Evolutionary conservation across 1,140 invertebrate species (phyloP).

Genomic region (Aricia agestis): DNA sequence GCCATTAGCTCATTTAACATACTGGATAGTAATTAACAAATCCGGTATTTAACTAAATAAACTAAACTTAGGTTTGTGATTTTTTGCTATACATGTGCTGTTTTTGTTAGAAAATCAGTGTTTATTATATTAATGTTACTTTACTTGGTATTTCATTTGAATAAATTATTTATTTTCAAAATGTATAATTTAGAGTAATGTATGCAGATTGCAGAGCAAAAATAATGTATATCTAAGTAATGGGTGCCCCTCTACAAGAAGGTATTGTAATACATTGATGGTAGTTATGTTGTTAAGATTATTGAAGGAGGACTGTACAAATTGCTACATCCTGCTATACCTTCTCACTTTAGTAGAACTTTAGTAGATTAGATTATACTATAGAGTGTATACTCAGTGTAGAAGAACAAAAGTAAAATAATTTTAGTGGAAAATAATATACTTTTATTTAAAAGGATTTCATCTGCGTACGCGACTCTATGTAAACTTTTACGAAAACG

Average conservation of each 20-base stretch:
- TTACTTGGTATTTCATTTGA: too few relatives aligned
- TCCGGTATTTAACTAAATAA: background rate
- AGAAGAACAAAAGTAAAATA: background rate
- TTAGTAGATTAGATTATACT: background rate
- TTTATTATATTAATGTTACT: too few relatives aligned
- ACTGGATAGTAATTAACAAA: background rate
- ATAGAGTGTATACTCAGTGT: background rate
- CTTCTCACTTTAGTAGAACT: too few relatives aligned
- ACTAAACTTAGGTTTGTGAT: background rate
- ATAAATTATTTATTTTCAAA: too few relatives aligned
- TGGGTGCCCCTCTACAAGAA: background rate
- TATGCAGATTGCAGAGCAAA: background rate
- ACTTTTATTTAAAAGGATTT: too few relatives aligned
- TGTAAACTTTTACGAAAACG: too few relatives aligned
- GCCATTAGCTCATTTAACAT: background rate
- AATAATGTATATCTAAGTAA: too few relatives aligned
- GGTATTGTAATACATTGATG: too few relatives aligned
- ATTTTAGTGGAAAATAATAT: background rate
- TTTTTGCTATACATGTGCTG: background rate
- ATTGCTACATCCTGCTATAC: background rate
- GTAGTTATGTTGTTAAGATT: conserved; percentile 3
- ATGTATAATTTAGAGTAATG: background rate
- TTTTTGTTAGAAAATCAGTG: background rate
- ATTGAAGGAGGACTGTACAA: background rate
- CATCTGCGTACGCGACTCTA: too few relatives aligned